These are phyloP conservation scores for Drosophila pruinosa DNA, from an alignment of 1,140 invertebrate species.

Conservation along the genomic window DNA sequence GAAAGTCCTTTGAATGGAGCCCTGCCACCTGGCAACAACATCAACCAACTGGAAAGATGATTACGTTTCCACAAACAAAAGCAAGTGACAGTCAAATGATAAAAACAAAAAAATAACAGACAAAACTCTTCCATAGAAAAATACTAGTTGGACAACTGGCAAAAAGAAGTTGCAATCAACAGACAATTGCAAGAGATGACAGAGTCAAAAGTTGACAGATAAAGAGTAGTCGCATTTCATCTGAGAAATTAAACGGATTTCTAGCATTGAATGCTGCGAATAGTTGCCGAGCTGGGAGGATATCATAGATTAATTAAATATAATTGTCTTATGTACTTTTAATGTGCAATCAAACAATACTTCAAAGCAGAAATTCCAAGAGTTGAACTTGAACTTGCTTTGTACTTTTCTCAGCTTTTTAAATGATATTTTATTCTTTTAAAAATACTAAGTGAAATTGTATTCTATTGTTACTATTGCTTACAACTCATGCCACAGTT, in stretches of 20 bases:
- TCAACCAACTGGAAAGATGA: constrained; percentile 50
- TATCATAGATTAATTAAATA: background rate
- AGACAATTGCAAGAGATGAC: constrained; percentile 13
- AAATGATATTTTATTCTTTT: too few relatives aligned
- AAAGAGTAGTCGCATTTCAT: background rate
- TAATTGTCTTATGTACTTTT: background rate
- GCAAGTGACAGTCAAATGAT: constrained; percentile 1
- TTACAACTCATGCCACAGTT: too few relatives aligned
- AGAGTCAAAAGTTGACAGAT: constrained; percentile 18
- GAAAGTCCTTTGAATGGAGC: constrained; percentile 27
- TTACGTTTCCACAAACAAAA: constrained; percentile 46
- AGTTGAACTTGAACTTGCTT: background rate
- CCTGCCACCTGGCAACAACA: constrained; percentile 28
- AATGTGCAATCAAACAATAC: background rate
- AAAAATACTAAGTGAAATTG: too few relatives aligned
- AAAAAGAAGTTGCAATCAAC: background rate
- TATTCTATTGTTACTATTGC: too few relatives aligned
- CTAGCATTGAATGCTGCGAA: background rate
- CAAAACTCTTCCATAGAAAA: constrained; percentile 1
- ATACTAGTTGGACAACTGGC: constrained; percentile 28
- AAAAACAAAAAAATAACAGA: background rate
- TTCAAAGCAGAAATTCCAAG: background rate
- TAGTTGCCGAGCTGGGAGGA: background rate
- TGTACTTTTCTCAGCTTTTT: too few relatives aligned
- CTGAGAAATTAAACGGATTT: background rate